A percentile compares a stretch with the other conserved stretches of the same genome.
phyloP scores from a whole-genome alignment of 2,888 invertebrate genomes.

The Neoaliturus tenellus region DNA sequence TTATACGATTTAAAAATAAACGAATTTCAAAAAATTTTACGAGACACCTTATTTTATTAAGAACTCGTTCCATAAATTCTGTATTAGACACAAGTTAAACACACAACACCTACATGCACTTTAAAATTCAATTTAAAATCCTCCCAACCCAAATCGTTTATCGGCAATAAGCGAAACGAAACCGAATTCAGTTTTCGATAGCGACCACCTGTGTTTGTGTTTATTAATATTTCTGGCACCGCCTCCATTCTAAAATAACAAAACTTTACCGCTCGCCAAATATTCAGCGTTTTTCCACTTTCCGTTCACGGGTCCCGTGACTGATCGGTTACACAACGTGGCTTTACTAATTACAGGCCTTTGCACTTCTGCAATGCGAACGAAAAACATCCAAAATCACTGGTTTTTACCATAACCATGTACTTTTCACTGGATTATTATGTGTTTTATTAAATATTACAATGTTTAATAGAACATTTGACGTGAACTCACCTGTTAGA shows the following conservation, averaged over 20 bases:
- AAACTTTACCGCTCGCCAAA: background rate
- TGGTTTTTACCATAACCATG: background rate
- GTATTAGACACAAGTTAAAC: no score
- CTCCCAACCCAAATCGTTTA: no score
- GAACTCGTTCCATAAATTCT: no score
- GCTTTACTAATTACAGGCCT: background rate
- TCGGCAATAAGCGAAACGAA: no score
- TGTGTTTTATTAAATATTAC: background rate
- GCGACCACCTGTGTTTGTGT: background rate
- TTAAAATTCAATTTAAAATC: no score
- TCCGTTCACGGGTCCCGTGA: no score
- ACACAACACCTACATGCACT: no score
- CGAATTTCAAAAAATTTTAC: no score
- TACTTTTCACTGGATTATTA: background rate
- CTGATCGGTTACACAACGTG: background rate
- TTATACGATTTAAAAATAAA: no score
- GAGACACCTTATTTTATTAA: no score
- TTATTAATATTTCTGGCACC: conserved; percentile 16
- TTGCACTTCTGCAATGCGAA: background rate
- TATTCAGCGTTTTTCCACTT: no score
- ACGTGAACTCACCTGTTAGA: background rate
- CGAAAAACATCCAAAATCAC: background rate
- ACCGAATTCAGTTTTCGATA: background rate
- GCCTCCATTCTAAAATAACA: background rate
- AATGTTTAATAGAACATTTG: background rate